A percentile compares a stretch with the other conserved stretches of the same genome.
These are phyloP conservation scores for Platypus cylindrus DNA, from an alignment of 2,888 invertebrate species.

Conservation along the genomic window DNA sequence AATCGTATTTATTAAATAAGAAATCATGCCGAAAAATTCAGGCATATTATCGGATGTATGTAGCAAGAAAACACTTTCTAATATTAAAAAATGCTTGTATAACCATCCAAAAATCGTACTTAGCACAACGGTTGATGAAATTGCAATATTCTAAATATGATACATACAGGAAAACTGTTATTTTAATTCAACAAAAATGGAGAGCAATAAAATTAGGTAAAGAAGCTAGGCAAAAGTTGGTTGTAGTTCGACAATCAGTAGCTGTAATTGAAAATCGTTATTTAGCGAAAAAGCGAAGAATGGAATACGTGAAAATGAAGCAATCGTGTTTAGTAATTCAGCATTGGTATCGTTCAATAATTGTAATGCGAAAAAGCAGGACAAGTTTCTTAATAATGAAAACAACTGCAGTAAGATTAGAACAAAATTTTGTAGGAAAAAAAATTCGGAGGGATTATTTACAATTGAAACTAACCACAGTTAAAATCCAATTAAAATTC, in stretches of 20 bases:
- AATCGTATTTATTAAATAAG: neutral
- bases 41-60: slow-evolving; percentile 8
- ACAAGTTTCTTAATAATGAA: slow-evolving; percentile 14
- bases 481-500: slow-evolving; percentile 40
- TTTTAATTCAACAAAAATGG: slow-evolving; percentile 12
- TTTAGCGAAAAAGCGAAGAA: too few relatives aligned
- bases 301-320: slow-evolving; percentile 4
- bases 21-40: slow-evolving; percentile 21
- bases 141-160: slow-evolving; percentile 16
- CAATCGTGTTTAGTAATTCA: slow-evolving; percentile 7
- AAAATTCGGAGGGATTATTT: slow-evolving; percentile 27
- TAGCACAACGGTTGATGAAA: slow-evolving; percentile 22
- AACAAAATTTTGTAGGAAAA: slow-evolving; percentile 32
- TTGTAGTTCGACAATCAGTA: too few relatives aligned
- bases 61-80: slow-evolving; percentile 10
- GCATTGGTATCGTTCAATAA: slow-evolving; percentile 3
- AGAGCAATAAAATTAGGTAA: slow-evolving; percentile 5
- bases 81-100: slow-evolving; percentile 30
- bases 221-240: slow-evolving; percentile 16
- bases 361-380: slow-evolving; percentile 12
- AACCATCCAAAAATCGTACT: slow-evolving; percentile 39
- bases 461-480: slow-evolving; percentile 29
- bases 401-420: slow-evolving; percentile 21
- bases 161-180: slow-evolving; percentile 17
- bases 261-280: too few relatives aligned